These are phyloP conservation scores for Cladopsammia gracilis DNA, from an alignment of 64 coral and sea anemone genomes.

Conservation along the genomic window DNA sequence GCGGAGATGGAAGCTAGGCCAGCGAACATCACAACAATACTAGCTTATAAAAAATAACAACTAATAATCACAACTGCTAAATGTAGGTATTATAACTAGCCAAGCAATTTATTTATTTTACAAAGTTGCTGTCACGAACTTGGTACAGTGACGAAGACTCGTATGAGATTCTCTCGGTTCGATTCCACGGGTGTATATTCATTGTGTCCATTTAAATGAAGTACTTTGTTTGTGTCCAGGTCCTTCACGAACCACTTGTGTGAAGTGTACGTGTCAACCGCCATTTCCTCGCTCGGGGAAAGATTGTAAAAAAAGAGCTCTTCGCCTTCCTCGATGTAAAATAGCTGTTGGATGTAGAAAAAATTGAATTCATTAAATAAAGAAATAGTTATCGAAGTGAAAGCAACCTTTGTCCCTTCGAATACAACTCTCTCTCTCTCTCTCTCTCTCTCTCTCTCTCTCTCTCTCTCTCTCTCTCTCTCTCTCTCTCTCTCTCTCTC, in stretches of 20 bases:
- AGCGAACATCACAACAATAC: too few relatives aligned
- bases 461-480: too few relatives aligned
- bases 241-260: slow-evolving; percentile 69
- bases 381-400: too few relatives aligned
- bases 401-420: too few relatives aligned
- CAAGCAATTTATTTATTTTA: background rate
- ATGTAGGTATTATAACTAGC: background rate
- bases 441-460: too few relatives aligned
- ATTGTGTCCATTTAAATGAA: slow-evolving; percentile 41
- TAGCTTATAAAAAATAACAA: too few relatives aligned
- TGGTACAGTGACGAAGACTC: slow-evolving; percentile 69
- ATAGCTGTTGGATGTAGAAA: background rate
- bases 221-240: slow-evolving; percentile 38
- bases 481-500: too few relatives aligned
- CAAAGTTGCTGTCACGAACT: slow-evolving; percentile 32
- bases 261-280: slow-evolving; percentile 58
- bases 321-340: slow-evolving; percentile 39
- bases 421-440: too few relatives aligned
- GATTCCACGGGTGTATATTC: slow-evolving; percentile 19
- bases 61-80: too few relatives aligned
- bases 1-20: too few relatives aligned
- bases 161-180: background rate
- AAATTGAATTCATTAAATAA: background rate
- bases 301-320: slow-evolving; percentile 27
- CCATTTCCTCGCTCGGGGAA: slow-evolving; percentile 28